A percentile compares a stretch with the other conserved stretches of the same genome.
Evolutionary conservation across 2,888 invertebrate species (phyloP).

Genomic region (Metellina segmentata): DNA sequence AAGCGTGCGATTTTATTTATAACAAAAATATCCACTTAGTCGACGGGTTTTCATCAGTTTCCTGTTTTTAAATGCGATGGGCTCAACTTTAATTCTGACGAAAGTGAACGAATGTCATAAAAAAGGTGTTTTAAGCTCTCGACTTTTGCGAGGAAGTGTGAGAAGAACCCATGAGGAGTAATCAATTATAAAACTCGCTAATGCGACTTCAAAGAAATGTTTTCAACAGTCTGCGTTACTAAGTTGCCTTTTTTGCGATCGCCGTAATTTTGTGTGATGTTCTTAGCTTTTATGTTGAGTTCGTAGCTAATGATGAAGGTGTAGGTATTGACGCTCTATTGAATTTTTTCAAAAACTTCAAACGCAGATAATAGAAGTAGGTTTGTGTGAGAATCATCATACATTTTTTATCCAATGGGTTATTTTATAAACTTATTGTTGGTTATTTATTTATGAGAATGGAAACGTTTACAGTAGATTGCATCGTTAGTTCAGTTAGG

Average conservation of each 20-base stretch:
- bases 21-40: neutral
- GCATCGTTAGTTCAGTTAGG: too few species aligned
- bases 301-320: neutral
- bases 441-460: too few species aligned
- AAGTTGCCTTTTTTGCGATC: neutral
- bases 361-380: neutral
- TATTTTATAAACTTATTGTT: too few species aligned
- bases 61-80: neutral
- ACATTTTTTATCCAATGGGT: too few species aligned
- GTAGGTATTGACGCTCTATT: neutral
- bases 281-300: neutral
- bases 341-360: neutral
- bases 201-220: slow-evolving; percentile 34
- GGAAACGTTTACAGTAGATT: too few species aligned
- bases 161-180: neutral
- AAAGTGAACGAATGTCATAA: neutral
- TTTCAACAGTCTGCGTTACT: neutral
- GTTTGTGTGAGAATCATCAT: neutral
- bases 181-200: slow-evolving; percentile 31
- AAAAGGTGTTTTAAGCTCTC: neutral
- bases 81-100: neutral
- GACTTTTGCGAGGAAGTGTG: neutral
- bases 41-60: neutral
- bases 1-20: neutral
- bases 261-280: neutral